These are phyloP conservation scores for Amblyornis subalaris DNA, from an alignment of 2,113 vertebrate species.

Conservation along the genomic window DNA sequence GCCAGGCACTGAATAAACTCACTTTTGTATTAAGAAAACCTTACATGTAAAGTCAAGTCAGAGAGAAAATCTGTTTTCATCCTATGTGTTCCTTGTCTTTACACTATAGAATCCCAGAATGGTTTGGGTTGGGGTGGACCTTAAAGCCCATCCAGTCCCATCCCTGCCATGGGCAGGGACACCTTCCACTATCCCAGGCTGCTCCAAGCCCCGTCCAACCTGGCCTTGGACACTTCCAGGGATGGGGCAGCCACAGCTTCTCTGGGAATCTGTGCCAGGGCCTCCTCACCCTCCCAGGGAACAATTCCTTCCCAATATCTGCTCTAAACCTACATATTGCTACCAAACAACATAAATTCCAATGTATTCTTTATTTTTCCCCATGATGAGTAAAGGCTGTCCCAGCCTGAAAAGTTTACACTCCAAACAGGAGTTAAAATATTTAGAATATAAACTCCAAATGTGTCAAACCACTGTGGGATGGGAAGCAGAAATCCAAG, in stretches of 20 bases:
- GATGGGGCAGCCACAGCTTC: neutral
- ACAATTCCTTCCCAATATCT: neutral
- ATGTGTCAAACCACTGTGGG: neutral
- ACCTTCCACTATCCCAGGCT: neutral
- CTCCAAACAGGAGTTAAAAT: neutral
- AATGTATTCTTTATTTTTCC: neutral
- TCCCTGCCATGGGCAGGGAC: neutral
- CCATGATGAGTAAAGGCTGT: neutral
- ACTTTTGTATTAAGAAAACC: neutral
- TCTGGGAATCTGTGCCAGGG: neutral
- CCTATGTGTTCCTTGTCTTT: neutral
- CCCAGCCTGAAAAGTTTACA: neutral
- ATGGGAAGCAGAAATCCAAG: neutral
- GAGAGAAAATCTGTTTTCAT: neutral
- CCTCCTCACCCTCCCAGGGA: fast-evolving
- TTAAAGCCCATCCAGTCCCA: neutral
- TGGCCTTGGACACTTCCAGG: neutral
- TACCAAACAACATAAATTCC: neutral
- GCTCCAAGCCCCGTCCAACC: neutral
- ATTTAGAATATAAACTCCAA: neutral
- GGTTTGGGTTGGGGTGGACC: neutral
- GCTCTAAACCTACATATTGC: neutral
- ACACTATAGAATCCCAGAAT: neutral
- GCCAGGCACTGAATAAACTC: neutral
- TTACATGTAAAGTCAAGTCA: neutral